A percentile compares a stretch with the other conserved stretches of the same genome.
Evolutionary conservation across 2,888 invertebrate genomes (phyloP).

Genomic region (Teleiodes luculella): DNA sequence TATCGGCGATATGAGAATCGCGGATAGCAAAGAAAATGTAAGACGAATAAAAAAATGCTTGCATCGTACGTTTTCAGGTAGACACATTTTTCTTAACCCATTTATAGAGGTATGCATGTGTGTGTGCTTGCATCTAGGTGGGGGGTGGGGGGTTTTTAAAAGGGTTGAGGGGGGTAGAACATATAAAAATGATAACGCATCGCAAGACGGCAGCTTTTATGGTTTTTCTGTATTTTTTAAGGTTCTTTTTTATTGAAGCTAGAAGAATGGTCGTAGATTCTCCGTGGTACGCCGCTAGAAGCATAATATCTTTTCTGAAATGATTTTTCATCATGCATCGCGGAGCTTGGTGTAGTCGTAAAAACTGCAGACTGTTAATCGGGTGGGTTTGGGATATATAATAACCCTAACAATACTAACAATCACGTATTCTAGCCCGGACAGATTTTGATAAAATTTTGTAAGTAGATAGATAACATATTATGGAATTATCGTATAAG

Average conservation of each 20-base stretch:
- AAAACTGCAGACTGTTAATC: too few species aligned
- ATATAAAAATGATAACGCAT: slow-evolving; percentile 80
- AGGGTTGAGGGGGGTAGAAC: slow-evolving; percentile 58
- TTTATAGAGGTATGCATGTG: slow-evolving; percentile 69
- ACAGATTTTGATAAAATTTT: too few species aligned
- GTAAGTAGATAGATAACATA: too few species aligned
- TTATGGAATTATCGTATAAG: too few species aligned
- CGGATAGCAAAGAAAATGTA: slow-evolving; percentile 77
- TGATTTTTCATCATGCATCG: slow-evolving; percentile 1
- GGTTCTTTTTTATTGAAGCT: slow-evolving; percentile 68
- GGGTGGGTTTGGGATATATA: too few species aligned
- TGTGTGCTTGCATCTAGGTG: slow-evolving; percentile 52
- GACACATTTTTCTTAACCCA: slow-evolving; percentile 79
- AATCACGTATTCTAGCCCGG: too few species aligned
- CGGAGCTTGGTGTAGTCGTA: background rate
- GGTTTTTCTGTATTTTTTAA: slow-evolving; percentile 76
- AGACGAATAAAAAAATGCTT: slow-evolving; percentile 72
- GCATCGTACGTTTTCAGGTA: slow-evolving; percentile 78
- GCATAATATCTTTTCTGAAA: slow-evolving; percentile 2
- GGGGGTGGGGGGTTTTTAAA: slow-evolving; percentile 40
- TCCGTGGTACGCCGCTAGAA: slow-evolving; percentile 4
- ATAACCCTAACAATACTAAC: too few species aligned
- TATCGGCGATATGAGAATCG: slow-evolving; percentile 79
- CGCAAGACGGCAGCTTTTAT: slow-evolving; percentile 79
- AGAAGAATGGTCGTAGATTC: slow-evolving; percentile 33